These are phyloP conservation scores for Parotia lawesii DNA, from an alignment of 2,113 vertebrate genomes.

Conservation along the genomic window DNA sequence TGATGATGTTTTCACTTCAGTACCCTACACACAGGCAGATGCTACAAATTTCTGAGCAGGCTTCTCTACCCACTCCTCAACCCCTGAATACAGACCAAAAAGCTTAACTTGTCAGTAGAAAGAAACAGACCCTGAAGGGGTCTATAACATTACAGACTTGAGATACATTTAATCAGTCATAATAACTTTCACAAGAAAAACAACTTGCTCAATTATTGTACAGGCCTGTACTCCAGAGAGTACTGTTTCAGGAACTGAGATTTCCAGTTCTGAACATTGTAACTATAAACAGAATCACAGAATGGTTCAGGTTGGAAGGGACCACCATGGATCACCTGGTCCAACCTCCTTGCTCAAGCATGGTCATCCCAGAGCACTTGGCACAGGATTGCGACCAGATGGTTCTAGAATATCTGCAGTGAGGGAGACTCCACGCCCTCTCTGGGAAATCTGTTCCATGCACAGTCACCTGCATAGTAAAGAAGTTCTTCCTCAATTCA, in stretches of 20 bases:
- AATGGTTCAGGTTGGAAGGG: not conserved
- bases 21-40: not conserved
- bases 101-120: not conserved
- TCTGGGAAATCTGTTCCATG: not conserved
- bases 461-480: not conserved
- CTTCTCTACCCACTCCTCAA: not conserved
- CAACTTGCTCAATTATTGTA: not conserved
- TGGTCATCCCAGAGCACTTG: no score
- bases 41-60: not conserved
- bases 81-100: not conserved
- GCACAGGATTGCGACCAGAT: fast-evolving
- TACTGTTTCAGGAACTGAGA: not conserved
- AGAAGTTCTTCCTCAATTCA: not conserved
- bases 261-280: not conserved
- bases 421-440: not conserved
- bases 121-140: not conserved
- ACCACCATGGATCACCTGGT: fast-evolving
- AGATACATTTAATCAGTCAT: not conserved
- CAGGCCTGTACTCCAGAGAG: not conserved
- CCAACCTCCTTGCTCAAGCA: not conserved
- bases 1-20: not conserved
- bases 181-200: not conserved
- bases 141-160: not conserved
- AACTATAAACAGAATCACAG: not conserved
- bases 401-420: not conserved